Conservation (phyloP, 2,113 vertebrate genomes). For the Panthera leo region DNA sequence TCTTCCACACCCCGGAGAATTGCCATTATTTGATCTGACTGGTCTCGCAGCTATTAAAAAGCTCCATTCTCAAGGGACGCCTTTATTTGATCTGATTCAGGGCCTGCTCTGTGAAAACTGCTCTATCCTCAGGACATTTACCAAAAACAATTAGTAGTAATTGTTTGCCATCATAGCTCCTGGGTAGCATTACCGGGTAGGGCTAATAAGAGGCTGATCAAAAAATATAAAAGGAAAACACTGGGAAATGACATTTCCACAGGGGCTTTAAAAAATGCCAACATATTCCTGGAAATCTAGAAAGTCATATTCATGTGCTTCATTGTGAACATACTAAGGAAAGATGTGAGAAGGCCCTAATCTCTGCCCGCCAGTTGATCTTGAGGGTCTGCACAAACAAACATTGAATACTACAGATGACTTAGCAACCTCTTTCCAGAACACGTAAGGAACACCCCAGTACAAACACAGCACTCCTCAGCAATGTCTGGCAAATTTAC, state of each 20-base stretch:
- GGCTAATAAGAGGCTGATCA: not conserved
- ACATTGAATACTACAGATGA: not conserved
- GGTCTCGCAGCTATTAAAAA: not conserved
- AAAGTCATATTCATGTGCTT: not conserved
- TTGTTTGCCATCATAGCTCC: not conserved
- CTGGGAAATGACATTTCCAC: not conserved
- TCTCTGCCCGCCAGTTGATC: not conserved
- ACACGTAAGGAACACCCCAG: not conserved
- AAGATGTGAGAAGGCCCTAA: not conserved
- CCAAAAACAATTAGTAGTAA: not conserved
- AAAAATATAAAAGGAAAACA: not conserved
- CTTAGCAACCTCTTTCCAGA: not conserved
- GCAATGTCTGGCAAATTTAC: not conserved
- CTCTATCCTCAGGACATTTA: not conserved
- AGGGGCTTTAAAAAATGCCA: not conserved
- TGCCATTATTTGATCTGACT: not conserved
- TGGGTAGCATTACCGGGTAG: not conserved
- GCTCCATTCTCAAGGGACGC: not conserved
- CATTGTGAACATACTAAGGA: not conserved
- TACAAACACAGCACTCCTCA: not conserved
- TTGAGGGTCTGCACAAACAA: not conserved
- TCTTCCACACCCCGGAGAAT: not conserved
- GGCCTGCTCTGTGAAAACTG: not conserved
- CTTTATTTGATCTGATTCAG: not conserved
- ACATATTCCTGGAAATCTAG: not conserved